A percentile compares a stretch with the other conserved stretches of the same genome.
Conservation (phyloP, 2,797 vertebrate species). For the Tympanoctomys barrerae region DNA sequence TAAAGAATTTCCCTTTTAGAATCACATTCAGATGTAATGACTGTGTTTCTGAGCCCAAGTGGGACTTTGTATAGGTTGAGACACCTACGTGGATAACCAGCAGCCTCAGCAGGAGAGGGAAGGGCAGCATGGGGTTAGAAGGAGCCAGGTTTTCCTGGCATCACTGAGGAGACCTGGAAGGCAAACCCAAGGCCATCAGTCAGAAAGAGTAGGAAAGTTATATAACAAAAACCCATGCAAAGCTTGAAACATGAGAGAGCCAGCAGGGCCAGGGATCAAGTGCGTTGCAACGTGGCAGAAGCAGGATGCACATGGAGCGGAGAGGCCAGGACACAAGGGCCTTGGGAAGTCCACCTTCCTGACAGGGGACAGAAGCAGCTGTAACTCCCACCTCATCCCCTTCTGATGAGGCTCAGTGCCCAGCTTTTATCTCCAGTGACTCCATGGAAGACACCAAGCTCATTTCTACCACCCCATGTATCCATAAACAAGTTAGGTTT, state of each 20-base stretch:
- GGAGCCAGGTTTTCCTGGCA: background rate
- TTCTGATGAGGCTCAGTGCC: background rate
- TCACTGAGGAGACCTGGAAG: background rate
- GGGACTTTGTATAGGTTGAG: background rate
- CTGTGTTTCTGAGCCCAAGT: background rate
- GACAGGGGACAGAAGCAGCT: background rate
- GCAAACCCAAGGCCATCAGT: background rate
- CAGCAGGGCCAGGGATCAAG: background rate
- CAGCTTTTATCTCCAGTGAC: background rate
- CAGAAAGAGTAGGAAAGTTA: background rate
- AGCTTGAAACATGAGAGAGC: background rate
- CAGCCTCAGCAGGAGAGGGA: background rate
- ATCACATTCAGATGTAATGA: background rate
- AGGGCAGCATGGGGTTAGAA: background rate
- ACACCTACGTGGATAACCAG: background rate
- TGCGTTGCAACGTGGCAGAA: background rate
- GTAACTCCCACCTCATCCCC: background rate
- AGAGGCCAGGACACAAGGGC: background rate
- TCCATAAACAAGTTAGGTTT: background rate
- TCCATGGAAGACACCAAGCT: background rate
- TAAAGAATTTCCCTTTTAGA: background rate
- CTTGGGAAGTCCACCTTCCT: background rate
- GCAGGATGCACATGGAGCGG: fast-evolving
- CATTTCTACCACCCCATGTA: background rate
- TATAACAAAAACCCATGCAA: background rate